phyloP scores from a whole-genome alignment of 2,113 vertebrate species.

The Myotis yumanensis region DNA sequence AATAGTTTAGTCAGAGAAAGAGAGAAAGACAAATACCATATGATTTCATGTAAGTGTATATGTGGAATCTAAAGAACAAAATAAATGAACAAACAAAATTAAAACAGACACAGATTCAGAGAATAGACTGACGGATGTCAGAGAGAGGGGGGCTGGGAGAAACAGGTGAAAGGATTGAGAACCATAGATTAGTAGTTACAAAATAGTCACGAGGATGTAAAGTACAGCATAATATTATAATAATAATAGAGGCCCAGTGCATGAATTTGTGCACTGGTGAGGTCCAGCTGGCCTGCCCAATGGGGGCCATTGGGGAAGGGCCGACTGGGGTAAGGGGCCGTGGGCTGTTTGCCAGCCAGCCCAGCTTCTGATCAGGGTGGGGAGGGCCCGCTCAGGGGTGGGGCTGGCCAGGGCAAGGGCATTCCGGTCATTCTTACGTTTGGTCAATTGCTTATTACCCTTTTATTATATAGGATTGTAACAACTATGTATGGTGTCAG shows the following conservation, averaged over 20 bases:
- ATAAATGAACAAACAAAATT: not conserved
- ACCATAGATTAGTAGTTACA: not conserved
- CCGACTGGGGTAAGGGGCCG: too few relatives aligned
- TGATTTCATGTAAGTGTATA: not conserved
- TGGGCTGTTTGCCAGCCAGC: accelerated
- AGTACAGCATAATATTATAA: not conserved
- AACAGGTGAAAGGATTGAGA: not conserved
- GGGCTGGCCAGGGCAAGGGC: too few relatives aligned
- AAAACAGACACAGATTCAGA: not conserved
- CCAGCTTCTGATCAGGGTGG: too few relatives aligned
- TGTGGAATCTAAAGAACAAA: not conserved
- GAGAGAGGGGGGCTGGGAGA: not conserved
- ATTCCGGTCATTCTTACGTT: too few relatives aligned
- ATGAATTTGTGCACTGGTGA: too few relatives aligned
- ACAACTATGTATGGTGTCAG: not conserved
- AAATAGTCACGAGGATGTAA: not conserved
- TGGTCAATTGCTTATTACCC: too few relatives aligned
- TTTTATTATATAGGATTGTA: too few relatives aligned
- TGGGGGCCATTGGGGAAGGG: too few relatives aligned
- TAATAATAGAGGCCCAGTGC: too few relatives aligned
- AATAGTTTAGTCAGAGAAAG: not conserved
- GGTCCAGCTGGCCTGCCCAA: too few relatives aligned
- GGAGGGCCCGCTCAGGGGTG: too few relatives aligned
- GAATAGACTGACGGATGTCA: not conserved
- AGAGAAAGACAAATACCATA: not conserved